Base-by-base conservation (phyloP, 2,797 vertebrate species). In the Todus mexicanus region DNA sequence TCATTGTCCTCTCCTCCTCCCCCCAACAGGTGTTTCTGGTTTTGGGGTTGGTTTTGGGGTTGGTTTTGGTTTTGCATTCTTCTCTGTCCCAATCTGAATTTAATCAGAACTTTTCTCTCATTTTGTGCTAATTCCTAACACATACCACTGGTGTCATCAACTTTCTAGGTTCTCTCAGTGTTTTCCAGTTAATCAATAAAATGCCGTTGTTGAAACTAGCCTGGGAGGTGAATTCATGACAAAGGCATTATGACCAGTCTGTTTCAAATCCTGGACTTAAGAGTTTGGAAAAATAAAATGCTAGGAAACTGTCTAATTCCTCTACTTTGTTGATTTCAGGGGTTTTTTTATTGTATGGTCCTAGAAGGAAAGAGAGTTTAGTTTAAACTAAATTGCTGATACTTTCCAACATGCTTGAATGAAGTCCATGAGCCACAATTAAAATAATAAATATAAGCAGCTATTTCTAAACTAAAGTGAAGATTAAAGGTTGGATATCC, bases 351-450 rank as follows among this genome's bases (percentile, higher is more conserved):
- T 85, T 51, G 38, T 71, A n/a, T 21, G 10, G 22, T 83, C 89
- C 95, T 60, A 89, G 65, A 71, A 91, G 87, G 57, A 94, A 96
- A 64, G 25, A 63, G n/a, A 94, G 23, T 53, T 70, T 89, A 37
- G 19, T 90, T 96, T 83, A 86, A 92, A 89, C 74, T 86, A 89
- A 95, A 91, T 60, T 33, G 74, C 37, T 84, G 66, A 16, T 68
- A 42, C 76, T 82, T 94, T 84, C 45, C 40, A 87, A 80, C 22
- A 84, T 61, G 61, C 63, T 90, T 85, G 18, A 94, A 22, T 78
- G 51, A 42, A 78, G 63, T 43, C 59, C 37, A n/a, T 3, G 84
- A 87, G 69, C 89, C 89, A 56, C 27, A 37, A 42, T 69, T 90
- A 66, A 91, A 94, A 64, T 90, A 95, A 82, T 84, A 84, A 59